A percentile compares a stretch with the other conserved stretches of the same genome.
Conservation (phyloP, 35 echinoderm and acorn worm genomes). For the Chiridota heheva region DNA sequence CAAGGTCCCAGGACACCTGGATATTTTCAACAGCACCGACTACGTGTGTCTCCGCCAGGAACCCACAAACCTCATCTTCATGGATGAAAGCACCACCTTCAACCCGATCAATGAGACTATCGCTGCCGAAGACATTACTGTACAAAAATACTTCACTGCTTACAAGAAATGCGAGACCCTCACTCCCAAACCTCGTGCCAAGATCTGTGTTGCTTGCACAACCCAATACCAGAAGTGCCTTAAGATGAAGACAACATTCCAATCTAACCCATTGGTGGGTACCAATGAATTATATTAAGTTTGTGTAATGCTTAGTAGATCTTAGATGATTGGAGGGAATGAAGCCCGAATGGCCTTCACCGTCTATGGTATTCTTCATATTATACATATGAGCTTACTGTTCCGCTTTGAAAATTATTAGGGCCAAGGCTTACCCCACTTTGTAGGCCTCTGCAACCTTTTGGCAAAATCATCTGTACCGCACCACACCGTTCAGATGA, state of each 20-base stretch:
- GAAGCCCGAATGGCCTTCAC: no score
- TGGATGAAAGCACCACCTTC: slow-evolving; percentile 60
- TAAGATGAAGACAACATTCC: slow-evolving; percentile 59
- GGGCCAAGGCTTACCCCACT: no score
- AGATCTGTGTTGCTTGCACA: slow-evolving; percentile 62
- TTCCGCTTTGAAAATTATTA: no score
- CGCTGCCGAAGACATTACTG: slow-evolving; percentile 37
- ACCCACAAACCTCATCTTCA: slow-evolving; percentile 69
- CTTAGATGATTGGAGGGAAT: no score
- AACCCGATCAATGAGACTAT: slow-evolving; percentile 34
- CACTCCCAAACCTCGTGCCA: slow-evolving; percentile 68
- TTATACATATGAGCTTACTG: no score
- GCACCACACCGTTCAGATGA: no score
- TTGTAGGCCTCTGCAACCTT: no score
- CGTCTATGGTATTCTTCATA: no score
- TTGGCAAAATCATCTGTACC: no score
- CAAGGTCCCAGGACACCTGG: slow-evolving; percentile 36
- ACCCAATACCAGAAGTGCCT: slow-evolving; percentile 53
- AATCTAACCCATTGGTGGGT: slow-evolving; percentile 53
- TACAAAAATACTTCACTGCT: slow-evolving; percentile 39
- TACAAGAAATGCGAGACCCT: slow-evolving; percentile 46
- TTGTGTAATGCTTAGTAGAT: background rate
- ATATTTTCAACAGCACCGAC: slow-evolving; percentile 70
- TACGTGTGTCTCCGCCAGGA: slow-evolving; percentile 49
- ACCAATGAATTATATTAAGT: background rate